phyloP scores from a whole-genome alignment of 64 coral and sea anemone genomes.

The Orbicella faveolata region DNA sequence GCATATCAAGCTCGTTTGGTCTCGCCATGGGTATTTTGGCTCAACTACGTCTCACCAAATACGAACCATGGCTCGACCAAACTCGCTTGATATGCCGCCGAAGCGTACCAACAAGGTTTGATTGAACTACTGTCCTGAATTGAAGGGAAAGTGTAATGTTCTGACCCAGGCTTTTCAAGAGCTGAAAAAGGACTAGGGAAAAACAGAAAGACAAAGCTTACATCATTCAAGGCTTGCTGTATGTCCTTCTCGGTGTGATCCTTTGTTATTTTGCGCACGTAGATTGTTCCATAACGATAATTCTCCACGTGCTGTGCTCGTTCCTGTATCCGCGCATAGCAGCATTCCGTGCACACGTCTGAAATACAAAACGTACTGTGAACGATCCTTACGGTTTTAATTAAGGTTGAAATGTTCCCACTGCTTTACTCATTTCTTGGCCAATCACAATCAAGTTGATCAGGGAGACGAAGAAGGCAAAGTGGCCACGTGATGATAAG shows the following conservation, averaged over 20 bases:
- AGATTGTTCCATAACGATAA: constrained; percentile 83
- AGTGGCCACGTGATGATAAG: neutral
- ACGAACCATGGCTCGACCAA: too few species aligned
- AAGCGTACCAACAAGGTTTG: too few species aligned
- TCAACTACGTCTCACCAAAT: too few species aligned
- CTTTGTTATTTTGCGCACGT: constrained; percentile 83
- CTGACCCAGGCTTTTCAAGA: too few species aligned
- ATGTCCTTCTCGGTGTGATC: constrained; percentile 71
- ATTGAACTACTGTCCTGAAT: too few species aligned
- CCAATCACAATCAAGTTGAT: neutral
- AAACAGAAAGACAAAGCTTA: constrained; percentile 18
- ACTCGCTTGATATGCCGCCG: too few species aligned
- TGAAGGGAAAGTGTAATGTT: too few species aligned
- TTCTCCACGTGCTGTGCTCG: constrained; percentile 67
- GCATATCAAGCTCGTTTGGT: too few species aligned
- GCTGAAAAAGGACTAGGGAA: too few species aligned
- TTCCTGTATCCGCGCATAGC: constrained; percentile 71
- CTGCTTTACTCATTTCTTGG: neutral
- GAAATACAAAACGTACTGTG: neutral
- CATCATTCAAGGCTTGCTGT: constrained; percentile 64
- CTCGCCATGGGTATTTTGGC: too few species aligned
- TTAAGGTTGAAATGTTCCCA: neutral
- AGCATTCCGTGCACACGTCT: constrained; percentile 73
- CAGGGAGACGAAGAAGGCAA: neutral
- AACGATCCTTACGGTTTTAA: too few species aligned